phyloP scores from a whole-genome alignment of 2,113 vertebrate species.

The Cynocephalus volans region DNA sequence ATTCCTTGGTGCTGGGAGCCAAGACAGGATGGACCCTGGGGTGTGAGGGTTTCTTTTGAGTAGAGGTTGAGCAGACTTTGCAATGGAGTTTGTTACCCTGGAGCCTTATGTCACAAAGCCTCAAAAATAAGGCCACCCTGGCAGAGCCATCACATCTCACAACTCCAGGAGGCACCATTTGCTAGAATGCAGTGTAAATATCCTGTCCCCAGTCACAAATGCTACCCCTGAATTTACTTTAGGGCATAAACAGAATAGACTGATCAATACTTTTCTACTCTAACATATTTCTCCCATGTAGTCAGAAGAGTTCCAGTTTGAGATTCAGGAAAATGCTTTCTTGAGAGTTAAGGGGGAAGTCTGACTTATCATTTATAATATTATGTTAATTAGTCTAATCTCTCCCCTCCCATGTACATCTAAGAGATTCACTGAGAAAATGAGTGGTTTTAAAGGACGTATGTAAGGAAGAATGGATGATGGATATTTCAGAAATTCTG shows the following conservation, averaged over 20 bases:
- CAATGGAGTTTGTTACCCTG: background rate
- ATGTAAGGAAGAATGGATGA: background rate
- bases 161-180: background rate
- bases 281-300: background rate
- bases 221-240: background rate
- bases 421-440: background rate
- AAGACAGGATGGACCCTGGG: background rate
- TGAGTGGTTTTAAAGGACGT: background rate
- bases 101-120: slow-evolving; percentile 10
- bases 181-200: background rate
- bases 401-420: background rate
- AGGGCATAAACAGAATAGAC: background rate
- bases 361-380: background rate
- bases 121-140: background rate
- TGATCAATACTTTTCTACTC: background rate
- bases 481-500: background rate
- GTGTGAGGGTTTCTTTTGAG: background rate
- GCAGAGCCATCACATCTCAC: background rate
- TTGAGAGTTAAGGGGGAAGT: background rate
- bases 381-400: background rate
- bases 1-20: background rate
- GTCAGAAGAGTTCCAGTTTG: background rate
- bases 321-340: background rate
- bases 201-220: background rate
- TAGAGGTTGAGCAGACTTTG: background rate